Evolutionary conservation across 2,888 invertebrate genomes (phyloP).

Genomic region (Cheilosia impressa): DNA sequence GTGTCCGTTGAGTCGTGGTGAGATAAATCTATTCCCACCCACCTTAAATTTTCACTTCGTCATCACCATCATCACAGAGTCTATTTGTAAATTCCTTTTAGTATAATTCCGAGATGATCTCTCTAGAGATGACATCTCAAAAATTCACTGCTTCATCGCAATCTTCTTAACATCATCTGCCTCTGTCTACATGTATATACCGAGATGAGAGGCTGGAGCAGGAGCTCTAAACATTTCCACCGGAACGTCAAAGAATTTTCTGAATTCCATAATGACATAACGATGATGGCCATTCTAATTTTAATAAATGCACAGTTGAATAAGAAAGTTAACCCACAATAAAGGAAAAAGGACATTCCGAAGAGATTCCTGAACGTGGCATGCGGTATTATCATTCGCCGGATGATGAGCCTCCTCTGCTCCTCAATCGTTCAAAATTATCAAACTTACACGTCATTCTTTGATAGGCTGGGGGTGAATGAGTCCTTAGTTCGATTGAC

Average conservation of each 20-base stretch:
- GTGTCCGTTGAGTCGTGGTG: conserved; percentile 21
- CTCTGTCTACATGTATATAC: background rate
- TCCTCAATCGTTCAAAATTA: conserved; percentile 16
- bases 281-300: conserved; percentile 49
- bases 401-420: background rate
- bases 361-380: conserved; percentile 55
- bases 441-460: conserved; percentile 25
- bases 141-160: conserved; percentile 65
- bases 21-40: background rate
- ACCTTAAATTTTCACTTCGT: conserved; percentile 2
- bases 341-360: conserved; percentile 48
- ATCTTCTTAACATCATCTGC: conserved; percentile 49
- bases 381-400: conserved; percentile 44
- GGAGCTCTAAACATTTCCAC: background rate
- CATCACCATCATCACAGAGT: conserved; percentile 47
- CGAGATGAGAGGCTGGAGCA: background rate
- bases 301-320: conserved; percentile 60
- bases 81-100: conserved; percentile 74
- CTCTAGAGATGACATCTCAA: conserved; percentile 58
- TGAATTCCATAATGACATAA: conserved; percentile 62
- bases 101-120: conserved; percentile 72
- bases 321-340: conserved; percentile 39
- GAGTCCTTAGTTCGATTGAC: conserved; percentile 28
- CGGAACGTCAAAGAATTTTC: conserved; percentile 49
- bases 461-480: background rate